Base-by-base conservation (phyloP, 2,888 invertebrate genomes). In the Melangyna quadrimaculata region DNA sequence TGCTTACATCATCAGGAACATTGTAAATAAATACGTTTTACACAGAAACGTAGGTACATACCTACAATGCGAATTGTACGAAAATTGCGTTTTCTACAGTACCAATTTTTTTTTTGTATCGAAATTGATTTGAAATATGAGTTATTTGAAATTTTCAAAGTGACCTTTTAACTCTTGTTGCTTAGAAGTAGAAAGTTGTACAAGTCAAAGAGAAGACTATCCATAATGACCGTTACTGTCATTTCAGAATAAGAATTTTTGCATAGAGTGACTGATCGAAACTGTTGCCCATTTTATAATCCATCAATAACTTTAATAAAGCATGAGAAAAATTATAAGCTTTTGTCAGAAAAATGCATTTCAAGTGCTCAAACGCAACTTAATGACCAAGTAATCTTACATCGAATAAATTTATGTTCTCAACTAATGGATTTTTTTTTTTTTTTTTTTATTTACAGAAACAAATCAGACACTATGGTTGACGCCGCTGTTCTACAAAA, bases 401-500 rank as follows among this genome's bases (percentile, higher is more conserved):
- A 19, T 6, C 7, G 2, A 27, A 3, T n/a, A 8, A 2, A n/a
- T n/a, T 7, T 8, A n/a, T 3, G 24, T 51, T n/a, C 9, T 35
- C 12, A 40, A 37, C 29, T 67, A 74, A 78, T 55, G 17, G 51
- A n/a, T 22, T 45, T 59, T 45, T 87, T 72, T 88, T 87, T n/a
- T 88, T 87, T 88, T 70, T 88, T 87, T 88, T 88, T 72, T 88
- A 88, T 89, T 94, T 94, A 82, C 93, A 95, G 95, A 93, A 95
- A 93, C 92, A 93, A 94, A 93, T 94, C 94, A 93, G 94, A 94
- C 94, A 93, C 94, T 92, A 97, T 97, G 97, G 97, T 97, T 94
- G 98, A 98, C 94, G 96, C 97, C 91, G 97, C 96, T 93, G 96
- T 96, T 91, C 93, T 97, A 92, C 96, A 97, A 93, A 98, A 98